Base-by-base conservation (phyloP, 2,888 invertebrate genomes). In the Hecatera dysodea region DNA sequence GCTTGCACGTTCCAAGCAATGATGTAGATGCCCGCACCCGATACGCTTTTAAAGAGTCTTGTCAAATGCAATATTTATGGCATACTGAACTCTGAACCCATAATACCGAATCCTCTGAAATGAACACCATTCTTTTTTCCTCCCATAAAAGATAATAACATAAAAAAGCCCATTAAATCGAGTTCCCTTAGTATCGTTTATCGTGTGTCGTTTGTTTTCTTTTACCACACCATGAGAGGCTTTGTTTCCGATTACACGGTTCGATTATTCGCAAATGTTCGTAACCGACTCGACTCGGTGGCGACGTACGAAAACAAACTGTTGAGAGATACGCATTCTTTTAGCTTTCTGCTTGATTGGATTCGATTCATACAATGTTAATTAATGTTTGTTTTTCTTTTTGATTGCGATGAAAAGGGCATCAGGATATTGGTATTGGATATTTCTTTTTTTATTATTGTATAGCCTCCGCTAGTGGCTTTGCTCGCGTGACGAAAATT, bases 191-290 rank as follows among this genome's bases (percentile, higher is more conserved):
- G 68, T 69, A 75, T 24, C 52, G 61, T 59, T 63, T 71, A 57
- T 67, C 65, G 50, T 56, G 44, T 64, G 67, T 82, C 65, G 56
- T 76, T 82, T 67, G 50, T 82, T 75, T 81, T 72, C 59, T 80
- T 82, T 78, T 64, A 12, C 66, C 33, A 46, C 66, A 55, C 75
- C 57, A 56, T 46, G 56, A 52, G 59, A 56, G 65, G 65, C 71
- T 81, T 81, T 82, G 81, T 81, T 82, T 72, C 59, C 65, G 73
- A 79, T 79, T 81, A 79, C 82, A 71, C 72, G 70, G 82, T 48
- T 72, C 82, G 70, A 81, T 82, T 73, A 75, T 81, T 70, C 65
- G 48, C 59, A 57, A 42, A 67, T n/a, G 39, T 82, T 75, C 59
- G 62, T 52, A 64, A 29, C 69, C 19, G 15, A 33, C 33, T 24